Conservation (phyloP, 2,113 vertebrate genomes). For the Gallinago jamesoni region DNA sequence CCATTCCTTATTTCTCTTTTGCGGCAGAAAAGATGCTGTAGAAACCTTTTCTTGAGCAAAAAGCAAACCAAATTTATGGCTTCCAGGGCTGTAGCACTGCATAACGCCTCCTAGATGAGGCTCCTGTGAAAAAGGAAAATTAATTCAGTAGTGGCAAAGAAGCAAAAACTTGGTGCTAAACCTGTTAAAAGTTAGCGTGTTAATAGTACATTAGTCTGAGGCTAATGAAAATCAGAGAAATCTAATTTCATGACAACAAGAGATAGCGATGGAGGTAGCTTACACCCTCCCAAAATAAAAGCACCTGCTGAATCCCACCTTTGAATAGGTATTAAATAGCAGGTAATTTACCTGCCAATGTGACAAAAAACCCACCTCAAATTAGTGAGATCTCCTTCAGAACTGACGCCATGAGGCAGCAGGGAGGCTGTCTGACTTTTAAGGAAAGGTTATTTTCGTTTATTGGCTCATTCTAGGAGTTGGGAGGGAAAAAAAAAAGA, state of each 20-base stretch:
- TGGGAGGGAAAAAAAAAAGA: not conserved
- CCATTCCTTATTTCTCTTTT: not conserved
- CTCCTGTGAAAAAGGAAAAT: not conserved
- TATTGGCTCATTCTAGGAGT: not conserved
- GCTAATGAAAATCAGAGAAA: not conserved
- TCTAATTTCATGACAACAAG: not conserved
- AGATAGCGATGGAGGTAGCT: fast-evolving
- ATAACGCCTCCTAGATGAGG: not conserved
- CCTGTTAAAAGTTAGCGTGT: not conserved
- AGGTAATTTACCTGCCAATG: not conserved
- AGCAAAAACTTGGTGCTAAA: no score
- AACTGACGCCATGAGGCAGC: not conserved
- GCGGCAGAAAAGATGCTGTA: not conserved
- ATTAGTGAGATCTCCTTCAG: not conserved
- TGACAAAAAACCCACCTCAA: not conserved
- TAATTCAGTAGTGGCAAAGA: not conserved
- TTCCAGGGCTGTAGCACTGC: not conserved
- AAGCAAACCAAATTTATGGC: not conserved
- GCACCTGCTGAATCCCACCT: not conserved
- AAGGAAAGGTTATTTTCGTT: not conserved
- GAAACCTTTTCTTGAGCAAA: not conserved
- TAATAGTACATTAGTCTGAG: not conserved
- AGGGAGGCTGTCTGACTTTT: not conserved
- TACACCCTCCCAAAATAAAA: not conserved
- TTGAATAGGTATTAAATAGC: not conserved